These are phyloP conservation scores for Aptenodytes forsteri DNA, from an alignment of 2,113 vertebrate species.

Conservation along the genomic window DNA sequence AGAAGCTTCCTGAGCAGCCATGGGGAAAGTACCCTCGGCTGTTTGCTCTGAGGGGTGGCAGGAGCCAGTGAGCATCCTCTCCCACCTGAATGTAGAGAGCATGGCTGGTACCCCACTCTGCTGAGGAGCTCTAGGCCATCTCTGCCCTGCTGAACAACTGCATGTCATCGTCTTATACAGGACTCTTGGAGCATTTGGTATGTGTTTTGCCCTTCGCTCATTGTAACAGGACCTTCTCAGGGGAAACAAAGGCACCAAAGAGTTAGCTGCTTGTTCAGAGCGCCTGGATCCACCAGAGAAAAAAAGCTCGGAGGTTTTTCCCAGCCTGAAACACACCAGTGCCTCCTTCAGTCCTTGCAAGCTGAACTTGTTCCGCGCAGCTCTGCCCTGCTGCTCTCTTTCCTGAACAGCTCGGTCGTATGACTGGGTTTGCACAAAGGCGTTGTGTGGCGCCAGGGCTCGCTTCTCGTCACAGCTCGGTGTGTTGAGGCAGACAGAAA, in stretches of 20 bases:
- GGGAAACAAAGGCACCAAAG: background rate
- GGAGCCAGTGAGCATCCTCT: background rate
- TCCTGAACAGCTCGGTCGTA: fast-evolving
- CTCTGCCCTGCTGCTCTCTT: background rate
- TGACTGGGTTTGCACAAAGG: background rate
- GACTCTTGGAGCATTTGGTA: background rate
- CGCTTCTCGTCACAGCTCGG: fast-evolving
- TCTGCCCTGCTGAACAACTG: background rate
- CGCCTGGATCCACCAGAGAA: background rate
- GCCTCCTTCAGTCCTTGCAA: background rate
- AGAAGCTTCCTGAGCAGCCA: background rate
- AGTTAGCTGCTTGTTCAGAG: background rate
- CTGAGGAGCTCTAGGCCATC: background rate
- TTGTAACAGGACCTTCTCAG: background rate
- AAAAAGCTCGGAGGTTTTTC: background rate
- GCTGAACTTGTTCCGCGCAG: too few relatives aligned
- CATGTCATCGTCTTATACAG: background rate
- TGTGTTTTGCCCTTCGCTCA: background rate
- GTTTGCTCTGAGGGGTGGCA: background rate
- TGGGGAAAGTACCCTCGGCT: background rate
- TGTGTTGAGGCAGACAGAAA: too few relatives aligned
- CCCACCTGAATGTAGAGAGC: fast-evolving
- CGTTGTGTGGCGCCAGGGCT: background rate
- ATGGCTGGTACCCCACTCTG: too few relatives aligned
- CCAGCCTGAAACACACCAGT: background rate